These are phyloP conservation scores for Criorhina ranunculi DNA, from an alignment of 2,888 invertebrate genomes.

Conservation along the genomic window DNA sequence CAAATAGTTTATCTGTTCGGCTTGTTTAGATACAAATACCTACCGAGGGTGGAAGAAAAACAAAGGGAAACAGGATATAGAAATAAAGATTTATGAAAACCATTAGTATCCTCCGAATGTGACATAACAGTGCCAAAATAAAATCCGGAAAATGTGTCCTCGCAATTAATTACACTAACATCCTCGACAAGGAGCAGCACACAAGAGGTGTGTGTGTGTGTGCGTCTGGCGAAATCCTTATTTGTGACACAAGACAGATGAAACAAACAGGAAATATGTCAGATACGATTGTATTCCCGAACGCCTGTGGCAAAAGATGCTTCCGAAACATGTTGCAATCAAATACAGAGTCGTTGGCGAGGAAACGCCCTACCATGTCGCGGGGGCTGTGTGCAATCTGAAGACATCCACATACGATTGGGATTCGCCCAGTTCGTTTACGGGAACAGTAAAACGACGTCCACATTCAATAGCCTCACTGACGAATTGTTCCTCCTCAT, in stretches of 20 bases:
- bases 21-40: slow-evolving; percentile 37
- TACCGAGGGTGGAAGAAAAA: background rate
- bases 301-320: slow-evolving; percentile 75
- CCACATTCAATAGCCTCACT: slow-evolving; percentile 85
- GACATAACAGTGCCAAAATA: slow-evolving; percentile 65
- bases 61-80: slow-evolving; percentile 11
- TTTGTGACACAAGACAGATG: background rate
- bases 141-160: slow-evolving; percentile 60
- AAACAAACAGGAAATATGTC: slow-evolving; percentile 61
- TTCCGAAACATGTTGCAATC: slow-evolving; percentile 74
- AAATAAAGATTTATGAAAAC: slow-evolving; percentile 68
- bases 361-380: slow-evolving; percentile 25
- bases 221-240: background rate
- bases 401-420: slow-evolving; percentile 86
- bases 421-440: slow-evolving; percentile 89
- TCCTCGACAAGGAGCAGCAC: slow-evolving; percentile 1
- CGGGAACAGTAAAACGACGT: slow-evolving; percentile 90
- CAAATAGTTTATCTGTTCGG: slow-evolving; percentile 53
- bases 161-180: slow-evolving; percentile 63
- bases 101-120: slow-evolving; percentile 60
- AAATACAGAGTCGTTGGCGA: slow-evolving; percentile 47
- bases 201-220: background rate
- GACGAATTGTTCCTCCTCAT: slow-evolving; percentile 56
- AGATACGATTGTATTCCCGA: slow-evolving; percentile 39
- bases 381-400: slow-evolving; percentile 61